A percentile compares a stretch with the other conserved stretches of the same genome.
These are phyloP conservation scores for Montipora efflorescens DNA, from an alignment of 64 coral and sea anemone genomes.

Conservation along the genomic window DNA sequence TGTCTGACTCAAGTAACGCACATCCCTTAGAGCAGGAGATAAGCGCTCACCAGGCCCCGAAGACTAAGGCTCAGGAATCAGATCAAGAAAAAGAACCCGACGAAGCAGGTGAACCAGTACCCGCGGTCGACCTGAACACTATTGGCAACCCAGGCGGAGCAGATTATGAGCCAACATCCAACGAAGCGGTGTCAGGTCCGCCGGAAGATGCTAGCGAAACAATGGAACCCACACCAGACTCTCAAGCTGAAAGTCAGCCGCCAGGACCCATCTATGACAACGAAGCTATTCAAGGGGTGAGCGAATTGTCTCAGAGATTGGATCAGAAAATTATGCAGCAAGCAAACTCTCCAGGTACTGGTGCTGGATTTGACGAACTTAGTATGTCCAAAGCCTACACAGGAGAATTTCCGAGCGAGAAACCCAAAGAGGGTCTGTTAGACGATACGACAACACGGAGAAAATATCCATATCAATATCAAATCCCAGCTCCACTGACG, in stretches of 20 bases:
- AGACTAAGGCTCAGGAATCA: background rate
- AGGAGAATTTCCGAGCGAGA: background rate
- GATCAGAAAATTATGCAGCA: background rate
- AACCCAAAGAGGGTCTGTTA: background rate
- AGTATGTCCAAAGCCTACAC: conserved; percentile 17
- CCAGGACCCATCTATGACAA: conserved; percentile 24
- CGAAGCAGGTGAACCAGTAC: conserved; percentile 33
- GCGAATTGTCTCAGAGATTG: conserved; percentile 5
- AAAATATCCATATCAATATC: background rate
- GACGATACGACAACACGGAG: background rate
- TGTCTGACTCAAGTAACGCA: background rate
- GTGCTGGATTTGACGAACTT: background rate
- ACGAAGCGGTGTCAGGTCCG: background rate
- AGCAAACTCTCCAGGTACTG: background rate
- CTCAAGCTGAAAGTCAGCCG: background rate
- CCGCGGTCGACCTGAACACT: conserved; percentile 7
- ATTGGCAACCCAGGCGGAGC: background rate
- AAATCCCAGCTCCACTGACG: background rate
- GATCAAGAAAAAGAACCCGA: background rate
- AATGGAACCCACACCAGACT: background rate
- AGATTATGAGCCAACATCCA: conserved; percentile 4
- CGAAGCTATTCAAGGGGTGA: conserved; percentile 38
- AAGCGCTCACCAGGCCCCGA: background rate
- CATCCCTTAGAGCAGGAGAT: too few species aligned
- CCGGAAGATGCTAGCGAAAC: background rate